Percentiles rank a stretch among this genome's conserved stretches.
These are phyloP conservation scores for Chaetorhynchus papuensis DNA, from an alignment of 2,113 vertebrate genomes.

Conservation along the genomic window DNA sequence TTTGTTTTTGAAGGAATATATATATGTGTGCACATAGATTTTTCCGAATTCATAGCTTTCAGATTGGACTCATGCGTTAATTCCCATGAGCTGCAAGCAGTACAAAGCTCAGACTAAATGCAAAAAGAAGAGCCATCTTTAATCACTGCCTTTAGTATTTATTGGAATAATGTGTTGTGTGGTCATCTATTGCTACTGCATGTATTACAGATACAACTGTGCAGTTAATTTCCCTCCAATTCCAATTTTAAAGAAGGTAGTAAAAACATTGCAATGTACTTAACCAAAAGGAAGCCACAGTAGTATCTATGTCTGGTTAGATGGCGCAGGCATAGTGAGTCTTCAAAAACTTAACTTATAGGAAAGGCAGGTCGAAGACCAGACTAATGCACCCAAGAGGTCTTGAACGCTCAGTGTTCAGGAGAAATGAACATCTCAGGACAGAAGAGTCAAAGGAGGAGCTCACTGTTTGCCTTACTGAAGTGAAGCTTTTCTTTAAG, in stretches of 20 bases:
- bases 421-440: neutral
- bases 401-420: neutral
- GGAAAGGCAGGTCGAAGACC: neutral
- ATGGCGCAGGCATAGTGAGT: neutral
- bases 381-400: neutral
- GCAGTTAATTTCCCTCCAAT: neutral
- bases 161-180: neutral
- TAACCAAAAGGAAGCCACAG: neutral
- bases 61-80: neutral
- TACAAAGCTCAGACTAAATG: neutral
- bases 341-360: neutral
- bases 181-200: neutral
- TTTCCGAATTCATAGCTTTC: neutral
- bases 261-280: neutral
- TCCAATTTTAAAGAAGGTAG: neutral
- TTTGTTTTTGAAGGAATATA: neutral
- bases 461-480: neutral
- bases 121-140: neutral
- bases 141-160: neutral
- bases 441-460: neutral
- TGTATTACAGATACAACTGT: neutral
- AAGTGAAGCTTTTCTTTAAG: neutral
- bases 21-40: neutral
- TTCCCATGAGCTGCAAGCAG: neutral
- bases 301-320: fast-evolving